Base-by-base conservation (phyloP, 1,140 invertebrate species). In the Myzus persicae region DNA sequence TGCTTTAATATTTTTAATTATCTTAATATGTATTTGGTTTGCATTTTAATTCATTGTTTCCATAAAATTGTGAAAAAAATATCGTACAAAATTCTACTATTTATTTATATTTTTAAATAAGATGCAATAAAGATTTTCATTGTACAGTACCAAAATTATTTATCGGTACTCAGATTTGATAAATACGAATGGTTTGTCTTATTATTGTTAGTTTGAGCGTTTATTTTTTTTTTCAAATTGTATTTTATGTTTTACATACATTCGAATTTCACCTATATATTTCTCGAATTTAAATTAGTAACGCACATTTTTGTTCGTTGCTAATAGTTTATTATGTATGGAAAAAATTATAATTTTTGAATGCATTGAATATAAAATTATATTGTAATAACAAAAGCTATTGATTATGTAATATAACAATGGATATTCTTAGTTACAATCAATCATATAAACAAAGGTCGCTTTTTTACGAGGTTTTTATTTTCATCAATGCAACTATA, bases 381-480 rank as follows among this genome's bases (percentile, higher is more conserved):
- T 67, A 18, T n/a, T n/a, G n/a, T n/a, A n/a, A n/a, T 31, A 90
- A 90, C 89, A 90, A 90, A 42, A 90, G 89, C 42, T 67, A 90
- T 90, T 90, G 51, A 59, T 90, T 22, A 59, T 42, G 26, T 59
- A 42, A 42, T 38, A 90, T 90, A 90, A 90, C 89, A 90, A 90
- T 90, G 54, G 20, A 40, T 42, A 42, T 90, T 67, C 51, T 90
- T 67, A 67, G 89, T 90, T 67, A 90, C 51, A 90, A 90, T 90
- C 89, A 90, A 90, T 90, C 89, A 90, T 90, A 59, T 90, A 90
- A 90, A 90, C 89, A 90, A 90, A 67, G 54, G 89, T 67, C 1
- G 48, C 8, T 54, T 67, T 90, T 90, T 51, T 40, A 38, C 20
- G 26, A 54, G n/a, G 38, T 51, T 89, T 46, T 87, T 89, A 44